Evolutionary conservation across 2,888 invertebrate genomes (phyloP), one percentile per base, ranked within the genome.

Genomic region (Nudaria mundana): DNA sequence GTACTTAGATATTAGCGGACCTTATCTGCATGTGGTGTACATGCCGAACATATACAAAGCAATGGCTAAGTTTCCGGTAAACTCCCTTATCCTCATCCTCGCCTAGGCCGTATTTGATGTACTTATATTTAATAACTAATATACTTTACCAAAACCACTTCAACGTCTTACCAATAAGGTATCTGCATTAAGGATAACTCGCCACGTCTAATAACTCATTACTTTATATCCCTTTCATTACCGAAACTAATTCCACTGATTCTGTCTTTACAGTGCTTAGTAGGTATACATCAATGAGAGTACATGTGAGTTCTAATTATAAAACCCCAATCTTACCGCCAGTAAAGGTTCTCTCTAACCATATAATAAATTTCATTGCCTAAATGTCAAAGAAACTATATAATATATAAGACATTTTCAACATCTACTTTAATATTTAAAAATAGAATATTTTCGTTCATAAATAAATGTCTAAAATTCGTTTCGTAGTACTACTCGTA

Each of bases 331-430:
- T 20, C 20, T 20, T 5, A 20, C 20, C 5, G 5, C 3, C 5
- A 4, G 7, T 20, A 20, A 7, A 20, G 8, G 3, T 20, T 20
- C 3, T 20, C n/a, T n/a, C n/a, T n/a, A n/a, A n/a, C n/a, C n/a
- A n/a, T n/a, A n/a, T n/a, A n/a, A n/a, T n/a, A n/a, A n/a, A 60
- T 56, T 45, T 40, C 42, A 35, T 53, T 53, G 60, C 62, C 53
- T 56, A 60, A 44, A 54, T 42, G 37, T 31, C 40, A 37, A 37
- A 25, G 40, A 50, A 50, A 49, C 48, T 54, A 42, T 46, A 13
- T 20, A 31, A 12, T 11, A 54, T 61, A 57, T 40, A 52, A n/a
- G 8, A 2, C 5, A 8, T 5, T 20, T 20, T 5, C 3, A 18
- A 18, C 3, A 18, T 48, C 40, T 55, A 44, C 52, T 52, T 44